These are phyloP conservation scores for Lutjanus argentimaculatus DNA, from an alignment of 2,797 vertebrate species.

Conservation along the genomic window DNA sequence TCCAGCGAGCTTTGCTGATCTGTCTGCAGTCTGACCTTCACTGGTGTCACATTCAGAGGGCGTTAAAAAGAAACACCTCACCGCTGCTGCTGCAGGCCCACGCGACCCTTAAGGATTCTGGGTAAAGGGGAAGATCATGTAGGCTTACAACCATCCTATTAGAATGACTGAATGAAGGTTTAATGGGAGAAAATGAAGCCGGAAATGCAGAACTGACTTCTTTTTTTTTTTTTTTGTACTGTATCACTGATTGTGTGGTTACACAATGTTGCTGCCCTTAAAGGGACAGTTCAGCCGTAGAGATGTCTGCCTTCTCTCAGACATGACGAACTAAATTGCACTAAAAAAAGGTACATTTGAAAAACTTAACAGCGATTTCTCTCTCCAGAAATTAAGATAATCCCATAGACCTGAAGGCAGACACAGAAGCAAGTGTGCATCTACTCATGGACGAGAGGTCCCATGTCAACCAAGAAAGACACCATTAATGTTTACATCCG, in stretches of 20 bases:
- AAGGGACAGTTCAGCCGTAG: neutral
- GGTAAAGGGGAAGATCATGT: constrained; percentile 40
- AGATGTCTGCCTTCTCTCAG: no score
- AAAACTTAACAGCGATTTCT: no score
- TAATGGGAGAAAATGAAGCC: constrained; percentile 17
- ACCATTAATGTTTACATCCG: no score
- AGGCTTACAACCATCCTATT: constrained; percentile 11
- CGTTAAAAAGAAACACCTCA: constrained; percentile 62
- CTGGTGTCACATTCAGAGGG: constrained; percentile 81
- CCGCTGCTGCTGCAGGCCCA: constrained; percentile 48
- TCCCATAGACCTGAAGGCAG: no score
- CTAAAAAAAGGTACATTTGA: no score
- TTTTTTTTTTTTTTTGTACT: neutral
- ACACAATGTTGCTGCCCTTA: neutral
- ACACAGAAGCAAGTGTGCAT: no score
- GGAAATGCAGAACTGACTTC: neutral
- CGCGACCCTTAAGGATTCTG: constrained; percentile 43
- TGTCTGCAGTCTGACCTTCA: constrained; percentile 88
- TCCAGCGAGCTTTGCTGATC: constrained; percentile 73
- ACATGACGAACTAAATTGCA: no score
- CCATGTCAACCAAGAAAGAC: no score
- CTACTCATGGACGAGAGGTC: no score
- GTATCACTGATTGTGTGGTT: neutral
- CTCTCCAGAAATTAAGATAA: no score
- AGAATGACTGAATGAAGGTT: constrained; percentile 23